Base-by-base conservation (phyloP, 2,888 invertebrate genomes). In the Erynnis tages region DNA sequence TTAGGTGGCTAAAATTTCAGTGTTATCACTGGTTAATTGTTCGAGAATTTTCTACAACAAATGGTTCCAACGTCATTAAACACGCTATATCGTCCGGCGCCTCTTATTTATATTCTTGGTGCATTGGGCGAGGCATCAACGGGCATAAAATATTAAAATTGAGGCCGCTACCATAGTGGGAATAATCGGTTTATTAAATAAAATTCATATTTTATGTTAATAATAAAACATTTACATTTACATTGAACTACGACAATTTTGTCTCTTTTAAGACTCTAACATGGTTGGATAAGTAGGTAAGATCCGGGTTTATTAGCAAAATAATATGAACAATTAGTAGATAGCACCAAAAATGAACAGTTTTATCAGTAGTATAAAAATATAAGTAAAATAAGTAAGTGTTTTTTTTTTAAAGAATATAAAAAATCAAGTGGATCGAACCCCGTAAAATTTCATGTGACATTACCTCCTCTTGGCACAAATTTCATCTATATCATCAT, bases 71-170 rank as follows among this genome's bases (percentile, higher is more conserved):
- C 59, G 61, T 59, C 54, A 56, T 61, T 71, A 68, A 76, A 79
- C 79, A 79, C 75, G 73, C 75, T 77, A 75, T 76, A 69, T 73
- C 73, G 73, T 76, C 76, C 70, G 67, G 65, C 66, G 63, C 65
- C 71, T 74, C 68, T 23, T 76, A 82, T 83, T 82, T 79, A 74
- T 81, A 82, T 82, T 82, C 81, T 60, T 58, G 62, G 63, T 70
- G 71, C 79, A 75, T 73, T 71, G 67, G 57, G 60, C 60, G 63
- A 75, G 76, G 74, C 80, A 79, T 79, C 79, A 79, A 69, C 71
- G 73, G 66, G 71, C 74, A 73, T 73, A 74, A 80, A 80, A 77
- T 77, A 77, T 78, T 76, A 72, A 76, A 74, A 73, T 67, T 70
- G 68, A 70, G 74, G 62, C 60, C 44, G 23, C 50, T 54, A 53